A percentile compares a stretch with the other conserved stretches of the same genome.
These are phyloP conservation scores for Mystacides longicornis DNA, from an alignment of 2,888 invertebrate genomes.

Conservation along the genomic window DNA sequence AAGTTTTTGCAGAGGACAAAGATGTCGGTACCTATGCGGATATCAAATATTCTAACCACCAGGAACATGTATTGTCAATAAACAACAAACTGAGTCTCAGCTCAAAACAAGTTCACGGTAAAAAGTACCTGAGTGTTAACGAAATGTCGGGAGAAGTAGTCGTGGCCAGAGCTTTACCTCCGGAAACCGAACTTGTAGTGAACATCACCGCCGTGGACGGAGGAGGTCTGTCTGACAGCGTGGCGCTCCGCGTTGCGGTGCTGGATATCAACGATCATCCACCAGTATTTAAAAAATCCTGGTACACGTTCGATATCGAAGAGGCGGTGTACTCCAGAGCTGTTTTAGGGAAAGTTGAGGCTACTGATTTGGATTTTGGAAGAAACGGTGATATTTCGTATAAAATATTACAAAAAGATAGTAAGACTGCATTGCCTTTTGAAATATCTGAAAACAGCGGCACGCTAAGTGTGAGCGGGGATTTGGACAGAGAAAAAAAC, in stretches of 20 bases:
- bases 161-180: slow-evolving; percentile 61
- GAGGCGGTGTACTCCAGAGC: slow-evolving; percentile 69
- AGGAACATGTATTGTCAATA: too few species aligned
- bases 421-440: slow-evolving; percentile 53
- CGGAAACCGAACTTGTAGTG: slow-evolving; percentile 67
- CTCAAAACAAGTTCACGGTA: slow-evolving; percentile 42
- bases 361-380: slow-evolving; percentile 73
- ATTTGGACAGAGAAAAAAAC: slow-evolving; percentile 67
- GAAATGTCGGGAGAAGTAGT: slow-evolving; percentile 67
- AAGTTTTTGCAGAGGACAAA: slow-evolving; percentile 63
- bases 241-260: slow-evolving; percentile 63
- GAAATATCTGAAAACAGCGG: slow-evolving; percentile 62
- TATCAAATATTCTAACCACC: slow-evolving; percentile 62
- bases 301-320: slow-evolving; percentile 74
- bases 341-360: slow-evolving; percentile 68
- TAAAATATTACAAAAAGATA: slow-evolving; percentile 45
- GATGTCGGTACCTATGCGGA: slow-evolving; percentile 65
- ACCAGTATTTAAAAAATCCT: slow-evolving; percentile 73
- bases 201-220: slow-evolving; percentile 71
- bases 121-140: slow-evolving; percentile 68
- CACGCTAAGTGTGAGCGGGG: slow-evolving; percentile 63
- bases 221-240: slow-evolving; percentile 63
- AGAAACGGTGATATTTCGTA: slow-evolving; percentile 74
- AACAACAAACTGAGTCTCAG: too few species aligned
- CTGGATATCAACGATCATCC: slow-evolving; percentile 78